These are phyloP conservation scores for Tragelaphus buxtoni DNA, from an alignment of 2,113 vertebrate genomes.

Conservation along the genomic window DNA sequence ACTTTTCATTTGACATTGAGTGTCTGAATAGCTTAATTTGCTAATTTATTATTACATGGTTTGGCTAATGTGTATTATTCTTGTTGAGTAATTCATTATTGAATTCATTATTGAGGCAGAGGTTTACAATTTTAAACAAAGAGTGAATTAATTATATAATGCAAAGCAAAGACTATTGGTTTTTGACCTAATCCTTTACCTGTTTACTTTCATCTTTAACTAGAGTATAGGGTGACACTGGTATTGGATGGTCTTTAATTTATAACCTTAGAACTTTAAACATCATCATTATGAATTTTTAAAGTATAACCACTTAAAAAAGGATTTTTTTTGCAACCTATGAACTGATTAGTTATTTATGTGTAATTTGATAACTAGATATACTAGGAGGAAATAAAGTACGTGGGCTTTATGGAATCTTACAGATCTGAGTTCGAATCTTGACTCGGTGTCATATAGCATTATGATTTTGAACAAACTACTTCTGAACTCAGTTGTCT, in stretches of 20 bases:
- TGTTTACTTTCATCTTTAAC: slow-evolving; percentile 24
- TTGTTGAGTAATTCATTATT: slow-evolving; percentile 24
- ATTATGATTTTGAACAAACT: slow-evolving; percentile 22
- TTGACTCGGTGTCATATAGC: neutral
- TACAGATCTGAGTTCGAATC: neutral
- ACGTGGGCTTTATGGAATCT: neutral
- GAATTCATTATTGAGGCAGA: slow-evolving; percentile 41
- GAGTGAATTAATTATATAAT: slow-evolving; percentile 30
- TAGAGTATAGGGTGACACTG: neutral
- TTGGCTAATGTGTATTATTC: slow-evolving; percentile 18
- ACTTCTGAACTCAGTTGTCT: slow-evolving; percentile 13
- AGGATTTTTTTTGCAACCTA: neutral
- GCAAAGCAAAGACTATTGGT: slow-evolving; percentile 13
- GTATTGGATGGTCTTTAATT: slow-evolving; percentile 26
- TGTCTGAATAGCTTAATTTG: slow-evolving; percentile 22
- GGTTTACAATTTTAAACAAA: slow-evolving; percentile 31
- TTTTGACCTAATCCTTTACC: slow-evolving; percentile 42
- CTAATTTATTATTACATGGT: slow-evolving; percentile 27
- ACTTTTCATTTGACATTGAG: slow-evolving; percentile 30
- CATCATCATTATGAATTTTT: slow-evolving; percentile 29
- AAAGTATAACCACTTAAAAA: slow-evolving; percentile 30
- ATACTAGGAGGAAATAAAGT: neutral
- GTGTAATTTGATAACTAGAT: neutral
- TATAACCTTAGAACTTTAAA: slow-evolving; percentile 52
- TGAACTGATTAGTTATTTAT: slow-evolving; percentile 13